These are phyloP conservation scores for Nezara viridula DNA, from an alignment of 2,888 invertebrate species.

Conservation along the genomic window DNA sequence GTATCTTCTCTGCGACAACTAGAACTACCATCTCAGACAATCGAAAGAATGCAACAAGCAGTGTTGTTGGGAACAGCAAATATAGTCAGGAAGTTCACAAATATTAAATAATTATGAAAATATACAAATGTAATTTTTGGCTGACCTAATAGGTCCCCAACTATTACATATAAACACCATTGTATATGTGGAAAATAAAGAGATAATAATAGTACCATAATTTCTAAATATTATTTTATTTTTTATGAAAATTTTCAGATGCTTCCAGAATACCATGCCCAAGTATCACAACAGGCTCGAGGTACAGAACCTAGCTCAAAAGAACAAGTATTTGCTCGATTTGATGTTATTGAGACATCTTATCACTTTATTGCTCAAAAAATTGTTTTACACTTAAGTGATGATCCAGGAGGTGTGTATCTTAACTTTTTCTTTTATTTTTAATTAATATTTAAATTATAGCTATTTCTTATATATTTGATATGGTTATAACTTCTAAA, in stretches of 20 bases:
- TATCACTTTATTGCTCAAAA: conserved; percentile 95
- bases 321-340: conserved; percentile 79
- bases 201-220: neutral
- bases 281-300: conserved; percentile 75
- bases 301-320: conserved; percentile 69
- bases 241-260: conserved; percentile 70
- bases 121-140: too few species aligned
- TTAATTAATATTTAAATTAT: neutral
- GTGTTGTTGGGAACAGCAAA: too few species aligned
- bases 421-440: conserved; percentile 44
- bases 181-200: too few species aligned
- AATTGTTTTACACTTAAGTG: conserved; percentile 96
- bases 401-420: conserved; percentile 88
- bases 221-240: neutral
- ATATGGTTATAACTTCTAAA: too few species aligned
- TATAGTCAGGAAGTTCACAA: too few species aligned
- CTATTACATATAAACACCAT: too few species aligned
- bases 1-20: too few species aligned
- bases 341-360: conserved; percentile 97
- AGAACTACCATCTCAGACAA: too few species aligned
- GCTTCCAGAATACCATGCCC: conserved; percentile 82
- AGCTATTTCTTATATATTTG: too few species aligned
- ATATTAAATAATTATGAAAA: too few species aligned
- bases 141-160: too few species aligned
- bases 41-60: too few species aligned